Evolutionary conservation across 2,113 vertebrate species (phyloP).

Genomic region (Eulemur rufifrons): DNA sequence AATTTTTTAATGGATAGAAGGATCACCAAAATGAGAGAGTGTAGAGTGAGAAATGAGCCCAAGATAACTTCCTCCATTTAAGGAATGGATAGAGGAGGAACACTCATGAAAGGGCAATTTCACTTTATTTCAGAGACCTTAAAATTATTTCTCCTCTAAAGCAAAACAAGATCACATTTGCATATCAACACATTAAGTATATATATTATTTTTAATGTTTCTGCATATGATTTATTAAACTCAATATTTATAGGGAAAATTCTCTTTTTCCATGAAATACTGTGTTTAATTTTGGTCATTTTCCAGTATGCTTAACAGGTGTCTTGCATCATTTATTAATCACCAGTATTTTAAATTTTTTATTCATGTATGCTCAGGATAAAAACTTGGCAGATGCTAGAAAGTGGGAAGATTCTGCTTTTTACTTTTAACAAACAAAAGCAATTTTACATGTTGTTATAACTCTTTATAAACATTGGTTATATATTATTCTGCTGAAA

Average conservation of each 20-base stretch:
- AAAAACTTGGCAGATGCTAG: constrained; percentile 28
- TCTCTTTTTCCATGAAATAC: constrained; percentile 20
- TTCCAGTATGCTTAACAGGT: not conserved
- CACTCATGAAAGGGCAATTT: not conserved
- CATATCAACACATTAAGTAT: not conserved
- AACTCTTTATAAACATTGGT: not conserved
- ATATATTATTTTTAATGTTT: not conserved
- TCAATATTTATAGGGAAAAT: not conserved
- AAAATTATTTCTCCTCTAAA: not conserved
- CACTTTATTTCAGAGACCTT: constrained; percentile 21
- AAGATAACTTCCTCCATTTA: not conserved
- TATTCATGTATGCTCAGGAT: not conserved
- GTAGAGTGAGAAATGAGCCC: not conserved
- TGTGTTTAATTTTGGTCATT: constrained; percentile 19
- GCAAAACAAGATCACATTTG: not conserved
- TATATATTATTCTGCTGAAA: not conserved
- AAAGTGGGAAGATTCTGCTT: not conserved
- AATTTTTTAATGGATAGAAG: not conserved
- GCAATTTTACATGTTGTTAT: constrained; percentile 2
- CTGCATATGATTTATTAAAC: not conserved
- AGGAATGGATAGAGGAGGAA: not conserved
- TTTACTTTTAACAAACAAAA: constrained; percentile 40
- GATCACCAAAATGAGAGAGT: not conserved
- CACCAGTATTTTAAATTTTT: not conserved
- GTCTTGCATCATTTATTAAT: not conserved